Percentiles rank a stretch among this genome's conserved stretches.
These are phyloP conservation scores for Nomada flava DNA, from an alignment of 2,888 invertebrate species.

Conservation along the genomic window DNA sequence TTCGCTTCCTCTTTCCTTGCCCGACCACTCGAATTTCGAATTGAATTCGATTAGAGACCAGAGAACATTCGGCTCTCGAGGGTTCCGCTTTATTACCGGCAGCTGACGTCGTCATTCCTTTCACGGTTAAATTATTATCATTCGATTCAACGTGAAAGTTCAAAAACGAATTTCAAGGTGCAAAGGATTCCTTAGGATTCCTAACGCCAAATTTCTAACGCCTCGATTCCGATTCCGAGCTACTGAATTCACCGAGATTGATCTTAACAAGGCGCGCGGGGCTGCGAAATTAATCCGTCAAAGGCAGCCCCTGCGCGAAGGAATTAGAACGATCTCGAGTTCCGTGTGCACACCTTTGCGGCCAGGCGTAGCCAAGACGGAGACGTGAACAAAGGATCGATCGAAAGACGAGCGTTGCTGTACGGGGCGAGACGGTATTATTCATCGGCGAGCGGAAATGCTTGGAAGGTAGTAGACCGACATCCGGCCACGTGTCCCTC, in stretches of 20 bases:
- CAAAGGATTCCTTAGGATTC: not conserved
- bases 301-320: not conserved
- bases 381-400: slow-evolving; percentile 64
- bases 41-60: slow-evolving; percentile 52
- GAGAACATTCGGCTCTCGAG: slow-evolving; percentile 6
- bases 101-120: not conserved
- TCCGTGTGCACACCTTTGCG: slow-evolving; percentile 40
- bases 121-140: not conserved
- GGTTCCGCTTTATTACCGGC: slow-evolving; percentile 21
- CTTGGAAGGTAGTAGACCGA: slow-evolving; percentile 75
- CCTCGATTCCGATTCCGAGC: not conserved
- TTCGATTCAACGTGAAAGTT: no score
- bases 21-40: slow-evolving; percentile 33
- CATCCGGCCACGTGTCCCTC: slow-evolving; percentile 82
- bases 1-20: slow-evolving; percentile 16
- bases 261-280: not conserved
- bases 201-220: not conserved
- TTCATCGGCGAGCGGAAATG: slow-evolving; percentile 75
- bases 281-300: not conserved
- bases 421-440: slow-evolving; percentile 75
- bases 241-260: not conserved
- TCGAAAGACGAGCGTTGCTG: slow-evolving; percentile 69
- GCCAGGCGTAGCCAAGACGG: slow-evolving; percentile 32
- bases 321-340: slow-evolving; percentile 38
- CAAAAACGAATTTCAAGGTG: not conserved